Base-by-base conservation (phyloP, 2,113 vertebrate species). In the Rhinogobius similis region DNA sequence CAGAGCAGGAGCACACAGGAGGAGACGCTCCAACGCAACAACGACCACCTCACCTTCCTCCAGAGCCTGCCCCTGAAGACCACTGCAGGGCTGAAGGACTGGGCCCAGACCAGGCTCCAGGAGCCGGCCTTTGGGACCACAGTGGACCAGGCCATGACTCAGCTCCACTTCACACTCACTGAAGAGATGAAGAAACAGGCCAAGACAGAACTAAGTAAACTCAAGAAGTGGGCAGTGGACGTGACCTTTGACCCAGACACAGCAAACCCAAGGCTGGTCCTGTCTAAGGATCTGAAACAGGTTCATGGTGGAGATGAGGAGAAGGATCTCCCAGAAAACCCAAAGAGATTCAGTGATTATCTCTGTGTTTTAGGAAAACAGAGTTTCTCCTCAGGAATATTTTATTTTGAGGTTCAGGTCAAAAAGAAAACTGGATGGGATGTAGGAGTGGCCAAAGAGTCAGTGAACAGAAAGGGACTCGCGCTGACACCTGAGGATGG, bases 401-500 rank as follows among this genome's bases (percentile, higher is more conserved):
- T 38, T 62, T 62, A 62, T 8, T 62, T 62, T 38, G 59, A 62
- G 18, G 32, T 62, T 62, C 59, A 62, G 59, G 59, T 62, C 29
- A 62, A 38, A 62, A 20, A 27, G 20, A 62, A 62, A 36, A 62
- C 32, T 38, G 0, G 11, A 0, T 62, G 59, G 59, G 18, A 38
- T 11, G 38, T 62, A 38, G 59, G 59, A 62, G 59, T 62, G 29
- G 59, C 10, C 29, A 62, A 39, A 38, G 59, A 36, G 11, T 62
- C 59, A 1, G 7, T 62, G 20, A 62, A 11, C 1, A 62, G 59
- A 39, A 11, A 13, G n/a, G n/a, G n/a, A n/a, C n/a, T n/a, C n/a
- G n/a, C 18, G n/a, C 29, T 13, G 18, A 11, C 7, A 39, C 32
- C 59, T 12, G 1, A 12, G 9, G 13, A 62, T 62, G 59, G 59